Base-by-base conservation (phyloP, 2,797 vertebrate species). In the Borostomias antarcticus region DNA sequence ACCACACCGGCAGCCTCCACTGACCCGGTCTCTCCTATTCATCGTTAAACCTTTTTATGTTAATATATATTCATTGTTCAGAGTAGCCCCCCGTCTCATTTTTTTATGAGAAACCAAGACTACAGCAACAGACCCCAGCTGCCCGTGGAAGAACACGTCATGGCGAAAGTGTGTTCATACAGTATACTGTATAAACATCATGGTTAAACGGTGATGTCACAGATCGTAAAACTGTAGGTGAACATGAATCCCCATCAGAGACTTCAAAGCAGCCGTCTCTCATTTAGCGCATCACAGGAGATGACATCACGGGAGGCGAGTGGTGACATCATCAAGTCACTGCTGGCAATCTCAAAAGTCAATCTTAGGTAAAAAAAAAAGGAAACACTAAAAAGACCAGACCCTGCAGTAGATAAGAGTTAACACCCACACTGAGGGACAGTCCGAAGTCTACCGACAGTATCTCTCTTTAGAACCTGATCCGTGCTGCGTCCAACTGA, bases 141-240 rank as follows among this genome's bases (percentile, higher is more conserved):
- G 32, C 45, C 45, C 17, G 0, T 57, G 33, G 25, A 57, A 77
- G 45, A 43, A 28, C 53, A 48, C 65, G 5, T 10, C 10, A 33
- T 10, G 15, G n/a, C n/a, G n/a, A n/a, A 59, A 69, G 66, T 68
- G 32, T 57, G 68, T 25, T 73, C 64, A 81, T 72, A 77, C 75
- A 59, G 47, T 58, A n/a, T n/a, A 64, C 11, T 40, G 51, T 37
- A 48, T 52, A 79, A 66, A 71, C n/a, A 58, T 45, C n/a, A 45
- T 17, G 13, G 13, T 37, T 11, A n/a, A 37, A 37, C 8, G 35
- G 35, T 37, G 8, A 37, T 37, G 13, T 6, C 10, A 54, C n/a
- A 5, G 3, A 28, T 10, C n/a, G n/a, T n/a, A n/a, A n/a, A 5
- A 17, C 26, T 26, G 51, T 29, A 25, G 6, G 28, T 58, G 47